phyloP scores from a whole-genome alignment of 2,797 vertebrate genomes.

The Sebastes trivittatus region DNA sequence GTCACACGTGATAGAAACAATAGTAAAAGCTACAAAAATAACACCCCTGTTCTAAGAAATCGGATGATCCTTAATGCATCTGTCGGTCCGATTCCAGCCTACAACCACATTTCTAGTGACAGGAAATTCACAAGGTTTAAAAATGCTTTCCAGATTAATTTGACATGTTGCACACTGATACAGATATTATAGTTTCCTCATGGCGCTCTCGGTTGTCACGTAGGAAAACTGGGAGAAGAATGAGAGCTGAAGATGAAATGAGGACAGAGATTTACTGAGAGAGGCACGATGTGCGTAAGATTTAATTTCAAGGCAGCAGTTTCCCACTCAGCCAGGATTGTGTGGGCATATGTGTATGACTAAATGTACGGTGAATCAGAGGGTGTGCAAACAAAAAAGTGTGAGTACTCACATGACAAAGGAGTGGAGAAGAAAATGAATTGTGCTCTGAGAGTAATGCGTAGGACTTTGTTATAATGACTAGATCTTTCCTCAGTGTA shows the following conservation, averaged over 20 bases:
- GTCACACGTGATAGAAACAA: background rate
- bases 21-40: background rate
- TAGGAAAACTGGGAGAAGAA: background rate
- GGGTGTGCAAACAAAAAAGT: slow-evolving; percentile 27
- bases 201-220: background rate
- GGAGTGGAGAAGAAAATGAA: slow-evolving; percentile 12
- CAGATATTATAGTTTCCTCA: background rate
- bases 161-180: background rate
- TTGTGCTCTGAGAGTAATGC: background rate
- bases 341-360: slow-evolving; percentile 49
- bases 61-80: background rate
- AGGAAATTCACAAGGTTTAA: background rate
- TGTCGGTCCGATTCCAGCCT: background rate
- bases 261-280: background rate
- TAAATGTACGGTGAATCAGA: slow-evolving; percentile 52
- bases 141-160: background rate
- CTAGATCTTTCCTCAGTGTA: background rate
- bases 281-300: slow-evolving; percentile 11
- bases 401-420: slow-evolving; percentile 24
- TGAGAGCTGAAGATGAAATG: background rate
- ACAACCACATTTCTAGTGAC: background rate
- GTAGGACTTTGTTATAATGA: slow-evolving; percentile 18
- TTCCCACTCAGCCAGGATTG: slow-evolving; percentile 34
- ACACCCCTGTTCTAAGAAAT: background rate
- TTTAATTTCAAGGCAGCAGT: slow-evolving; percentile 40